These are phyloP conservation scores for Vulpes lagopus DNA, from an alignment of 2,113 vertebrate species.

Conservation along the genomic window DNA sequence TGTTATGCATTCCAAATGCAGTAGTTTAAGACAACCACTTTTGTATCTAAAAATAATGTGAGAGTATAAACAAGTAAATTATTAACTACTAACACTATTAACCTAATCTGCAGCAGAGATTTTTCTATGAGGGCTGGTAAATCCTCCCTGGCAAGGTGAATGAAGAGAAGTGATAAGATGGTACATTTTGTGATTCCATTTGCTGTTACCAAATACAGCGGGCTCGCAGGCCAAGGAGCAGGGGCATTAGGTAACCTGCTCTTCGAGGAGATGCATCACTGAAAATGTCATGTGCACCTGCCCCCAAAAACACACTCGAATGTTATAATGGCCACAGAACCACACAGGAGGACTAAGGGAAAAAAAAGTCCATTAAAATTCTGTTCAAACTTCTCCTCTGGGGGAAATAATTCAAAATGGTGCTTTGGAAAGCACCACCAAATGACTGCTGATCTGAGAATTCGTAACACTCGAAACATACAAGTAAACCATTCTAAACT, in stretches of 20 bases:
- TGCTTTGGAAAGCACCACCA: not conserved
- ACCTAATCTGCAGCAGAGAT: not conserved
- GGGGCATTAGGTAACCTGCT: not conserved
- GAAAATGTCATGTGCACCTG: not conserved
- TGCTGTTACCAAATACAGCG: not conserved
- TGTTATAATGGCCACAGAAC: not conserved
- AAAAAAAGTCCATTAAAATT: not conserved
- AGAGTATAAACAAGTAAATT: not conserved
- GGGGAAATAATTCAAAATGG: conserved; percentile 2
- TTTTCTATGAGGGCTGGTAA: not conserved
- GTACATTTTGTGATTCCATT: not conserved
- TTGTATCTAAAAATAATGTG: conserved; percentile 15
- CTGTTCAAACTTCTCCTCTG: not conserved
- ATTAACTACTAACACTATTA: not conserved
- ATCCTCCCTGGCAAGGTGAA: not conserved
- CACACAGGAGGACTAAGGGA: fast-evolving
- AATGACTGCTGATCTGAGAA: not conserved
- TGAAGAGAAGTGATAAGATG: not conserved
- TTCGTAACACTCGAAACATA: not conserved
- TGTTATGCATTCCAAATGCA: not conserved
- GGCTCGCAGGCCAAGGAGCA: not conserved
- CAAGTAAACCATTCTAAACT: not conserved
- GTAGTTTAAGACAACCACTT: conserved; percentile 41
- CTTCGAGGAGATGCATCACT: not conserved
- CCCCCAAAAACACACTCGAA: not conserved